Conservation (phyloP, 2,113 vertebrate species). For the Quiscalus mexicanus region DNA sequence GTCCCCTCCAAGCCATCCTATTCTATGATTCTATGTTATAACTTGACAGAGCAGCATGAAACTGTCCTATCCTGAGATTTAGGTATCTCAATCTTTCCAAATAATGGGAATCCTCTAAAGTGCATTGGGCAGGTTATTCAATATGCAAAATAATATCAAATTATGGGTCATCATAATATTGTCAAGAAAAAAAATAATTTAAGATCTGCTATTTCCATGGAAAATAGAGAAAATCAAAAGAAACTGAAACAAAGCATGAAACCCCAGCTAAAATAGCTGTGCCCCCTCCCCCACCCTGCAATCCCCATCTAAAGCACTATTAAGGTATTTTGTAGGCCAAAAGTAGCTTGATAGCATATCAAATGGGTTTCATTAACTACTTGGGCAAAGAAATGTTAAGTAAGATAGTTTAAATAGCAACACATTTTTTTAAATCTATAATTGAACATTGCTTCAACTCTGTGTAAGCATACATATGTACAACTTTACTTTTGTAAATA, state of each 20-base stretch:
- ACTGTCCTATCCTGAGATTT: neutral
- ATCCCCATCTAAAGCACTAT: neutral
- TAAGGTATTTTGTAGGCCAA: neutral
- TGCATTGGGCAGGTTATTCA: neutral
- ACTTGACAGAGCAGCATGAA: neutral
- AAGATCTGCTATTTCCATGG: neutral
- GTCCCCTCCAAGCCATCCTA: neutral
- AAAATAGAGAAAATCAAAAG: neutral
- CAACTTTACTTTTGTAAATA: neutral
- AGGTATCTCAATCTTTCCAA: neutral
- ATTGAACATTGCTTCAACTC: neutral
- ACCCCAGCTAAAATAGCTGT: accelerated
- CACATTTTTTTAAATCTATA: neutral
- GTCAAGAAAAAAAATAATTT: neutral
- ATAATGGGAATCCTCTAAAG: neutral
- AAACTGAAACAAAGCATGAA: neutral
- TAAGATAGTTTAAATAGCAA: neutral
- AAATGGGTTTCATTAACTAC: neutral
- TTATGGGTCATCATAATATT: neutral
- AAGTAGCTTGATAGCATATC: neutral
- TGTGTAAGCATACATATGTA: neutral
- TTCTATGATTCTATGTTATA: neutral
- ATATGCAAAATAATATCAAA: neutral
- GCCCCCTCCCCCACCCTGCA: accelerated
- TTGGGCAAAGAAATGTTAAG: neutral